Evolutionary conservation across 1,140 invertebrate species (phyloP).

Genomic region (Brachionus plicatilis): DNA sequence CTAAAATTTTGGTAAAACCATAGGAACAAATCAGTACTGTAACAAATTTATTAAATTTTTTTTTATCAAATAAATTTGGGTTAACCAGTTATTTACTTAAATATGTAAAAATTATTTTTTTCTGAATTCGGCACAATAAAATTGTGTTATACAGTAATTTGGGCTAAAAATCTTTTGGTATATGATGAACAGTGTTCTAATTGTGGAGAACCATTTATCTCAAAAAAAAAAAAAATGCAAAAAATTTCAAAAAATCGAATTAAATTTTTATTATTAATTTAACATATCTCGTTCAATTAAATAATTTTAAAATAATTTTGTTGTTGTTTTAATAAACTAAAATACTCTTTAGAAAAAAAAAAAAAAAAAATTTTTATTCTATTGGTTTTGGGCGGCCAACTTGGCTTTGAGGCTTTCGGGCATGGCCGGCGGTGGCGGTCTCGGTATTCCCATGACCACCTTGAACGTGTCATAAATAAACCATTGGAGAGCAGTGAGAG

Average conservation of each 20-base stretch:
- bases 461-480: conserved; percentile 96
- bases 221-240: no score
- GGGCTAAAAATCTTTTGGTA: no score
- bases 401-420: conserved; percentile 87
- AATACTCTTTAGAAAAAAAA: neutral
- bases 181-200: no score
- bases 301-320: neutral
- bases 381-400: conserved; percentile 40
- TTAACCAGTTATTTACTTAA: no score
- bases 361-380: neutral
- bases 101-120: no score
- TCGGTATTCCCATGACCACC: conserved; percentile 69
- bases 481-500: conserved; percentile 95
- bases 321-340: neutral
- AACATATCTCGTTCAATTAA: neutral
- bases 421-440: conserved; percentile 96
- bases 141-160: no score
- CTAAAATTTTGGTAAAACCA: no score
- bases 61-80: no score
- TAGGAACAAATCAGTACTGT: no score
- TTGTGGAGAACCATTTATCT: no score
- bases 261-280: neutral
- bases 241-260: neutral
- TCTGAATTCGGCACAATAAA: no score
- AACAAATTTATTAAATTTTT: no score